Evolutionary conservation across 2,888 invertebrate genomes (phyloP).

Genomic region (Aproaerema taeniolella): DNA sequence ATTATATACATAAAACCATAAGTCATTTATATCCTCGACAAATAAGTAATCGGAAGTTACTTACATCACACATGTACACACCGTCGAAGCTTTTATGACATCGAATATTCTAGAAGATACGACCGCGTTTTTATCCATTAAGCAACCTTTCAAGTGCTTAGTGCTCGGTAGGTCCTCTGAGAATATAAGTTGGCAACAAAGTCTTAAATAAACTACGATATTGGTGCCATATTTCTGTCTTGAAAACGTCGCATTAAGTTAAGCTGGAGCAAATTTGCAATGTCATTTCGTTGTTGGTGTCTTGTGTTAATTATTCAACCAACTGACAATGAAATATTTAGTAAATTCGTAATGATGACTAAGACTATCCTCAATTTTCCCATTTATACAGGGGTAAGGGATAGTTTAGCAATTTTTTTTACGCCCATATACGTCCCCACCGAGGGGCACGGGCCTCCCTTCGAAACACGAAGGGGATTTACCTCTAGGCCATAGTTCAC

Average conservation of each 20-base stretch:
- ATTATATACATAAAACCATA: too few species aligned
- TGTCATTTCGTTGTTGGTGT: background rate
- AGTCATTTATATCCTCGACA: too few species aligned
- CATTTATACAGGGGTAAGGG: too few species aligned
- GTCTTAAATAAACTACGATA: background rate
- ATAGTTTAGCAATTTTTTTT: too few species aligned
- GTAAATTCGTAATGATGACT: background rate
- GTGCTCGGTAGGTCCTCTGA: background rate
- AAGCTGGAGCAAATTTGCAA: background rate
- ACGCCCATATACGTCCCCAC: too few species aligned
- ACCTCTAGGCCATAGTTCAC: too few species aligned
- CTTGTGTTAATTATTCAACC: background rate
- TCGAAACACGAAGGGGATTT: too few species aligned
- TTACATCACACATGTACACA: too few species aligned
- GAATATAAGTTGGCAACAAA: background rate
- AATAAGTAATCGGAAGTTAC: too few species aligned
- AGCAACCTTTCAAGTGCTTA: constrained; percentile 9
- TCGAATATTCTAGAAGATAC: constrained; percentile 10
- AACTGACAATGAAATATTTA: background rate
- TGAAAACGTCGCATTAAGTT: background rate
- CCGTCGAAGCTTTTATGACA: constrained; percentile 9
- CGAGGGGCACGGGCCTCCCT: too few species aligned
- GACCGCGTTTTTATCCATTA: constrained; percentile 9
- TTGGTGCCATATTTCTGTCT: background rate
- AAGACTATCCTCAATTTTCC: background rate